These are phyloP conservation scores for Dynastes maya DNA, from an alignment of 2,888 invertebrate species.

Conservation along the genomic window DNA sequence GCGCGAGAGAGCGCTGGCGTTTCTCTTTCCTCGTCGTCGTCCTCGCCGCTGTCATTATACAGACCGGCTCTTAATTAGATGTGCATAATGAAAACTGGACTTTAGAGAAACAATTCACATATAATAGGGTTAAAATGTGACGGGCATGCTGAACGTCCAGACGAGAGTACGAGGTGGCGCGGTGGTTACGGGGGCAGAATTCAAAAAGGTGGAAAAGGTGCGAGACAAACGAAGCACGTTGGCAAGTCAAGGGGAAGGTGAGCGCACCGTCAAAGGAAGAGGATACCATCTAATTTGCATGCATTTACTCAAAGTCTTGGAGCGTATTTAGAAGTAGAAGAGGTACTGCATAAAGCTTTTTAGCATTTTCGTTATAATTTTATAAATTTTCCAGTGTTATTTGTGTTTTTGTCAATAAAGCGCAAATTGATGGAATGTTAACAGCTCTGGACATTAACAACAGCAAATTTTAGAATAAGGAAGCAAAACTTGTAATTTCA, in stretches of 20 bases:
- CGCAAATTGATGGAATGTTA: too few relatives aligned
- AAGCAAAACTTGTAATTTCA: too few relatives aligned
- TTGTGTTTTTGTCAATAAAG: too few relatives aligned
- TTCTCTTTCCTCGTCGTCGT: conserved; percentile 9
- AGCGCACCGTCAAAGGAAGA: conserved; percentile 3
- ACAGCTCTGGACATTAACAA: too few relatives aligned
- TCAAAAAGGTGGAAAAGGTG: neutral
- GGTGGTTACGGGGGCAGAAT: neutral
- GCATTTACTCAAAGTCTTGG: conserved; percentile 45
- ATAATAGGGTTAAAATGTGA: conserved; percentile 60
- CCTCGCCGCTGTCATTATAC: conserved; percentile 44
- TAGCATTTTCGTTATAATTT: too few relatives aligned
- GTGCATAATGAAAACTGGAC: conserved; percentile 60
- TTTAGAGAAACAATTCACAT: conserved; percentile 61
- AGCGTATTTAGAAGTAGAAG: neutral
- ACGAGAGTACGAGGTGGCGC: neutral
- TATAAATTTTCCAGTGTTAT: too few relatives aligned
- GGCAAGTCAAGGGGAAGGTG: conserved; percentile 9
- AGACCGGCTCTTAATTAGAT: conserved; percentile 57
- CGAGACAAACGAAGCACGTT: neutral
- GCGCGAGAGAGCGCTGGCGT: neutral
- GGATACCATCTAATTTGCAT: conserved; percentile 47
- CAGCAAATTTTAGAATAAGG: too few relatives aligned
- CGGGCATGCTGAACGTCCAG: conserved; percentile 53
- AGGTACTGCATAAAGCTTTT: too few relatives aligned